phyloP scores from a whole-genome alignment of 2,113 vertebrate genomes.

The Silurus meridionalis region DNA sequence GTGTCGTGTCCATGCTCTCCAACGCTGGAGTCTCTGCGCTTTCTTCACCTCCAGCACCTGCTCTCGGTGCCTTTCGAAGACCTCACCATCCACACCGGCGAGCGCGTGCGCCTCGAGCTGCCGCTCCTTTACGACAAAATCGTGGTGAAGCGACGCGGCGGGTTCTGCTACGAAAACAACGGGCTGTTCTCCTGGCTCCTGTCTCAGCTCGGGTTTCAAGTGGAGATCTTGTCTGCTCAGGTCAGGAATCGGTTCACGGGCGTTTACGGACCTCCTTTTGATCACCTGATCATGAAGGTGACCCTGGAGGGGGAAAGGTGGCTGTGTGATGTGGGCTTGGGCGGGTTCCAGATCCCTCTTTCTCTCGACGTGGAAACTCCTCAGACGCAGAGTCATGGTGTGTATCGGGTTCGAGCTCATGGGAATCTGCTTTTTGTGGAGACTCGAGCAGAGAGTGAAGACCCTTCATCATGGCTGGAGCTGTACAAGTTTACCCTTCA shows the following conservation, averaged over 20 bases:
- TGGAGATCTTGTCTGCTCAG: conserved; percentile 64
- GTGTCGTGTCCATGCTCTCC: conserved; percentile 28
- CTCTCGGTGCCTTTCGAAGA: conserved; percentile 72
- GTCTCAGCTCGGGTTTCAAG: conserved; percentile 64
- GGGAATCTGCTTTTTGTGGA: conserved; percentile 59
- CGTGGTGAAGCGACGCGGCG: conserved; percentile 63
- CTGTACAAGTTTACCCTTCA: conserved; percentile 74
- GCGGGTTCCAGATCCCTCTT: conserved; percentile 65
- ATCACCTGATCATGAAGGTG: conserved; percentile 71
- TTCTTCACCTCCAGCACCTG: conserved; percentile 66
- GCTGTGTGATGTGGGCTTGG: conserved; percentile 74
- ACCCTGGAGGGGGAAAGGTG: conserved; percentile 61
- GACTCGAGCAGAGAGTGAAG: conserved; percentile 47
- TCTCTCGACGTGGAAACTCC: conserved; percentile 63
- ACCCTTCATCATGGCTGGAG: conserved; percentile 49
- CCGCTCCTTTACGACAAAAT: conserved; percentile 72
- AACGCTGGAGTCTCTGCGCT: conserved; percentile 56
- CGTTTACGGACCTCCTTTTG: conserved; percentile 68
- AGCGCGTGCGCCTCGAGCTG: conserved; percentile 56
- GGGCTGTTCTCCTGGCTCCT: conserved; percentile 76
- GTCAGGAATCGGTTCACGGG: conserved; percentile 59
- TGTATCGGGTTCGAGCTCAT: conserved; percentile 62
- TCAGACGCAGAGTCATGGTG: conserved; percentile 66
- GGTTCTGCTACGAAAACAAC: conserved; percentile 77
- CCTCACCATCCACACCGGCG: conserved; percentile 72